These are phyloP conservation scores for Ceyx melanurus DNA, from an alignment of 2,113 vertebrate species.

Conservation along the genomic window DNA sequence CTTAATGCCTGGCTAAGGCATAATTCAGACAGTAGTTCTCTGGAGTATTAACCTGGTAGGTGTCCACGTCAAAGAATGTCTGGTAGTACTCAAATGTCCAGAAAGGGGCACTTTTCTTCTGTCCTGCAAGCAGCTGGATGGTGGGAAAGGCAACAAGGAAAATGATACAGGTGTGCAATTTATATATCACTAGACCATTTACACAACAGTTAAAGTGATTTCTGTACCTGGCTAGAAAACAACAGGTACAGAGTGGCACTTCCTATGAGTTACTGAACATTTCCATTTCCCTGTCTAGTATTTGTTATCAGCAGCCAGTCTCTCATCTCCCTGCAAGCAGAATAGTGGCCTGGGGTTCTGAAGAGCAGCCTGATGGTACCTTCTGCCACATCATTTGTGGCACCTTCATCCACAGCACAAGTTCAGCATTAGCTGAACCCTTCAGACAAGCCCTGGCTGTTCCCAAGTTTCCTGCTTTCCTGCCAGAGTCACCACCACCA, in stretches of 20 bases:
- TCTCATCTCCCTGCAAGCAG: background rate
- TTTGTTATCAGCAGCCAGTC: background rate
- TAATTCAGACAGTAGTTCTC: background rate
- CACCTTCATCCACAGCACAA: background rate
- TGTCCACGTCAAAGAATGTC: constrained; percentile 93
- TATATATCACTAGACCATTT: background rate
- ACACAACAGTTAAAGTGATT: background rate
- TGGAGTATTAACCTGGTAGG: constrained; percentile 80
- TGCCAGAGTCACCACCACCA: background rate
- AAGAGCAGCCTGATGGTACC: background rate
- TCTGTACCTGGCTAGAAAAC: background rate
- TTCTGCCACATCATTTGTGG: background rate
- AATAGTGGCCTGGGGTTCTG: background rate
- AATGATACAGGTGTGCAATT: background rate
- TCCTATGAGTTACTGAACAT: background rate
- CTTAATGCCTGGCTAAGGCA: background rate
- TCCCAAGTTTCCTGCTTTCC: background rate
- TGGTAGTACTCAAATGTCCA: constrained; percentile 99
- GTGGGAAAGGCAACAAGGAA: background rate
- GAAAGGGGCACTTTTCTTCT: constrained; percentile 91
- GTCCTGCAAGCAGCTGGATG: constrained; percentile 86
- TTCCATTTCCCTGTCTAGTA: background rate
- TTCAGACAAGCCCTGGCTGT: background rate
- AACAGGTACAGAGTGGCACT: background rate
- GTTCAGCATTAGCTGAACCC: background rate